phyloP scores from a whole-genome alignment of 1,140 invertebrate genomes.

The Drosophila ambigua region DNA sequence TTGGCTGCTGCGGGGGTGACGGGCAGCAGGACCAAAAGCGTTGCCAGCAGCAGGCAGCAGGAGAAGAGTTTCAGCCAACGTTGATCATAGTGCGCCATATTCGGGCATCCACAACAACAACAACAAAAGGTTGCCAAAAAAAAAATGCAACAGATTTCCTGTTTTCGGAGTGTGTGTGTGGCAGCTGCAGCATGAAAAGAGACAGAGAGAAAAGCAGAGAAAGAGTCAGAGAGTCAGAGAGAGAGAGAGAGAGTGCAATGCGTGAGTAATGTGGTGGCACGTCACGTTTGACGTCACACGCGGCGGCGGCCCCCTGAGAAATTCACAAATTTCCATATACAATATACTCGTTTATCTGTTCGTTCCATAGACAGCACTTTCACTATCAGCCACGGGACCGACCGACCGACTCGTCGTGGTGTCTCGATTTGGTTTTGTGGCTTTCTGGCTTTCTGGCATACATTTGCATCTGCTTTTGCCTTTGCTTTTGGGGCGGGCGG shows the following conservation, averaged over 20 bases:
- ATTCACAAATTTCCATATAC: conserved; percentile 58
- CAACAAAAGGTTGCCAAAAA: conserved; percentile 62
- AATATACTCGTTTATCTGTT: conserved; percentile 10
- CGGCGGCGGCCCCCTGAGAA: conserved; percentile 40
- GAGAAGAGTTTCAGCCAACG: conserved; percentile 73
- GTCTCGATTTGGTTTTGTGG: not conserved
- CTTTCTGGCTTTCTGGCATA: conserved; percentile 36
- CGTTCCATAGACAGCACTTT: conserved; percentile 65
- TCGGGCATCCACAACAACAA: conserved; percentile 53
- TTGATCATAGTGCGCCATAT: conserved; percentile 74
- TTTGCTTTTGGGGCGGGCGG: conserved; percentile 29
- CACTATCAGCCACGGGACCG: conserved; percentile 43
- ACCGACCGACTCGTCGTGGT: no score
- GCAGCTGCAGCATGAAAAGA: conserved; percentile 51
- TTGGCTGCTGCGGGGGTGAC: conserved; percentile 45
- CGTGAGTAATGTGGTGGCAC: conserved; percentile 49
- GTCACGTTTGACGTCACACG: conserved; percentile 69
- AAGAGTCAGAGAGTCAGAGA: conserved; percentile 12
- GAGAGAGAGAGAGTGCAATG: conserved; percentile 23
- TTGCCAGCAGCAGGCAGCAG: conserved; percentile 51
- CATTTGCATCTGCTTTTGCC: conserved; percentile 46
- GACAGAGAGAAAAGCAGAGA: conserved; percentile 19
- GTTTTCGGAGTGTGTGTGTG: conserved; percentile 39
- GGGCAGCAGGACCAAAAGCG: conserved; percentile 41
- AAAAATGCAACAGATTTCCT: conserved; percentile 49